Conservation (phyloP, 2,797 vertebrate genomes). For the Platyrinchus mystaceus region DNA sequence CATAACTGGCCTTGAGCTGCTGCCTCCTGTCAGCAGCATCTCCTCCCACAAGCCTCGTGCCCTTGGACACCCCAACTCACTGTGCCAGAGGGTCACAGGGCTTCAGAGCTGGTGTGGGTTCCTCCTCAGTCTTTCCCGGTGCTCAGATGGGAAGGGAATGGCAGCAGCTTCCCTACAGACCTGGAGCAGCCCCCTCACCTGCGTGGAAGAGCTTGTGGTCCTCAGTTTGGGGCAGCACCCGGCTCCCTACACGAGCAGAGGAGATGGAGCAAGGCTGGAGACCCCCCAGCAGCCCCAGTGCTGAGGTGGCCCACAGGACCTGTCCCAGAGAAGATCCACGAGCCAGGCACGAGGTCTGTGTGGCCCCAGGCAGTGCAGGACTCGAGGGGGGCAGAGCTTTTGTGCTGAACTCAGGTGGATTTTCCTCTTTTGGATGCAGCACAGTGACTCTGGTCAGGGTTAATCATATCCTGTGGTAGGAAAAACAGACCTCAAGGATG, state of each 20-base stretch:
- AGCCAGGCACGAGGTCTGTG: fast-evolving
- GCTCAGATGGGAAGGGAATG: background rate
- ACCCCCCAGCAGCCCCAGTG: fast-evolving
- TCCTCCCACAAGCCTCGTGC: background rate
- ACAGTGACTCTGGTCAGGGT: background rate
- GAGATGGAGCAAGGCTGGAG: background rate
- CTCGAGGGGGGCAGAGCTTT: fast-evolving
- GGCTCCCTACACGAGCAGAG: background rate
- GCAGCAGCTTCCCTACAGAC: background rate
- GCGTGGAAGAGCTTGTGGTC: fast-evolving
- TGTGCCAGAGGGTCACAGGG: background rate
- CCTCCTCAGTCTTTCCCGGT: fast-evolving
- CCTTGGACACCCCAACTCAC: background rate
- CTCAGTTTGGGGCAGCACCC: background rate
- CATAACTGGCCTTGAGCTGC: background rate
- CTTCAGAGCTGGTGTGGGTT: background rate
- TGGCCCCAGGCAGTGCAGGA: background rate
- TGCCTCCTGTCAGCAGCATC: background rate
- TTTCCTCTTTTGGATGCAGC: background rate
- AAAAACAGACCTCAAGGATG: background rate
- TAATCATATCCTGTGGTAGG: slow-evolving; percentile 49
- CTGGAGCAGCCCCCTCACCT: background rate
- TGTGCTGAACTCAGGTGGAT: background rate
- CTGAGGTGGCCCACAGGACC: background rate
- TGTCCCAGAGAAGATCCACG: fast-evolving